Evolutionary conservation across 1,140 invertebrate species (phyloP).

Genomic region (Neodiprion fabricii): DNA sequence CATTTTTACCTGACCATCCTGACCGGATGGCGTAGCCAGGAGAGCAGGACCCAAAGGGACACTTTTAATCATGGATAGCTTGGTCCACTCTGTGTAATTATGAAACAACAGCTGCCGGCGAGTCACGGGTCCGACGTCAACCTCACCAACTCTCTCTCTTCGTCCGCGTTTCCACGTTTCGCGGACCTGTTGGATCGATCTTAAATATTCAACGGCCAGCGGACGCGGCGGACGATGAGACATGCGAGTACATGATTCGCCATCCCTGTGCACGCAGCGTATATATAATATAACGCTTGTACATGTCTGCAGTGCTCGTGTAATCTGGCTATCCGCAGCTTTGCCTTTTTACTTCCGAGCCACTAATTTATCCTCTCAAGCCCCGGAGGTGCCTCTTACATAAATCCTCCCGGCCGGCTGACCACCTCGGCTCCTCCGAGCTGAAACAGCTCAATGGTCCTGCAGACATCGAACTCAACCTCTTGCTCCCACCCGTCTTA

Average conservation of each 20-base stretch:
- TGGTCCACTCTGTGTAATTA: slow-evolving; percentile 14
- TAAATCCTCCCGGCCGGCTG: slow-evolving; percentile 42
- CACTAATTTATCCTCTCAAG: slow-evolving; percentile 49
- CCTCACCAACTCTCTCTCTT: too few relatives aligned
- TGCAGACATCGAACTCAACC: background rate
- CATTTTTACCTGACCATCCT: background rate
- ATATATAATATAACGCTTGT: background rate
- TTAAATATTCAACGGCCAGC: background rate
- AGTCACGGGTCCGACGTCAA: background rate
- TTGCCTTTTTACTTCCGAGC: slow-evolving; percentile 42
- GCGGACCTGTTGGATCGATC: too few relatives aligned
- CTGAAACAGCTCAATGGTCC: slow-evolving; percentile 23
- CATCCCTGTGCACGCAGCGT: background rate
- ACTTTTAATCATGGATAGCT: slow-evolving; percentile 15
- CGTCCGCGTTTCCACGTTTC: too few relatives aligned
- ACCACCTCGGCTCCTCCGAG: slow-evolving; percentile 23
- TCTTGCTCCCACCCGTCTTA: background rate
- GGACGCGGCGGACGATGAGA: too few relatives aligned
- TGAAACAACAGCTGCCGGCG: slow-evolving; percentile 9
- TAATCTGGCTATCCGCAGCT: slow-evolving; percentile 47
- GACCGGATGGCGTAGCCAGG: background rate
- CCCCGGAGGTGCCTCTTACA: slow-evolving; percentile 41
- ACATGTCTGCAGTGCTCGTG: slow-evolving; percentile 37
- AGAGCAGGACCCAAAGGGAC: background rate
- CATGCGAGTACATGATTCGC: background rate